Conservation (phyloP, 2,888 invertebrate species). For the Drosophila bunnanda region DNA sequence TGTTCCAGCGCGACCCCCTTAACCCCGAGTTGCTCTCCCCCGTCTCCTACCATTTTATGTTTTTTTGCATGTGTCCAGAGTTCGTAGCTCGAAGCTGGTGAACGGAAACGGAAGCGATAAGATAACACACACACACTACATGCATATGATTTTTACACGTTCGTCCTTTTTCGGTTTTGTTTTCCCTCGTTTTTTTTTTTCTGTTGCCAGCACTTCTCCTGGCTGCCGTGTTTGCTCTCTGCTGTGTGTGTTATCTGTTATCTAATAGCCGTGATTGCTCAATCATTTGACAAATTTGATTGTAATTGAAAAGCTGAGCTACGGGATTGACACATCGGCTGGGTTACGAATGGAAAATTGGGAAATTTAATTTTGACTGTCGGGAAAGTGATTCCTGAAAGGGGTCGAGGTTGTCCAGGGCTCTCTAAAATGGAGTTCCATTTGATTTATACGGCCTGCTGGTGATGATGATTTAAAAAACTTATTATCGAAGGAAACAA, state of each 20-base stretch:
- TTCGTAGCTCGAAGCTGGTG: conserved; percentile 37
- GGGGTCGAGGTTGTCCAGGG: not conserved
- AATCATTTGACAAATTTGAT: conserved; percentile 68
- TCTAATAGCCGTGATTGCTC: conserved; percentile 72
- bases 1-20: conserved; percentile 8
- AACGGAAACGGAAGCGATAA: conserved; percentile 58
- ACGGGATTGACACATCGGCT: conserved; percentile 40
- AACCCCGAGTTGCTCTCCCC: not conserved
- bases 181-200: conserved; percentile 11
- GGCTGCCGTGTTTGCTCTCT: conserved; percentile 57
- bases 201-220: conserved; percentile 10
- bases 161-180: conserved; percentile 35
- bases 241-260: conserved; percentile 72
- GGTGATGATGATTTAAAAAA: not conserved
- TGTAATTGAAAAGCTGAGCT: conserved; percentile 64
- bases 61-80: conserved; percentile 48
- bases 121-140: conserved; percentile 61
- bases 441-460: not conserved
- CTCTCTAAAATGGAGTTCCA: not conserved
- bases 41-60: not conserved
- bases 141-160: conserved; percentile 43
- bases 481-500: not conserved
- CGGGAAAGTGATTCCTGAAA: not conserved
- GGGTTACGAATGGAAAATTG: conserved; percentile 16
- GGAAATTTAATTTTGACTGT: conserved; percentile 11